phyloP scores from a whole-genome alignment of 2,888 invertebrate genomes.

The Microplitis manilae region DNA sequence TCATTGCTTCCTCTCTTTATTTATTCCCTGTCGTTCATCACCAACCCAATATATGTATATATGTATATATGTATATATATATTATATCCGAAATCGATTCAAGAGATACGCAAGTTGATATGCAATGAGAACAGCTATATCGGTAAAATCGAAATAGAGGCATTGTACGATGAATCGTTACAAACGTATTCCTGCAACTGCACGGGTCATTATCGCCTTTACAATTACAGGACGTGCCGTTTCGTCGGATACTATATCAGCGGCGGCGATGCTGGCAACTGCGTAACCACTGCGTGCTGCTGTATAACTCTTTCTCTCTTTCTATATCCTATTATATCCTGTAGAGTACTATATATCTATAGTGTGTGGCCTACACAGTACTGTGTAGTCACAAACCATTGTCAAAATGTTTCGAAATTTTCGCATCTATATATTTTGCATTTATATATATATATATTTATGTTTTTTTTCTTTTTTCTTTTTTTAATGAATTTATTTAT shows the following conservation, averaged over 20 bases:
- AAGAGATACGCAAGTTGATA: conserved; percentile 36
- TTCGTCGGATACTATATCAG: conserved; percentile 47
- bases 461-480: too few relatives aligned
- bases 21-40: conserved; percentile 39
- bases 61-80: too few relatives aligned
- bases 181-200: conserved; percentile 51
- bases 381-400: conserved; percentile 43
- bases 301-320: conserved; percentile 29
- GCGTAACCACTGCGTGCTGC: conserved; percentile 29
- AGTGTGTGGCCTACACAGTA: not conserved
- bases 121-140: conserved; percentile 40
- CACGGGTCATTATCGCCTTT: conserved; percentile 53
- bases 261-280: conserved; percentile 29
- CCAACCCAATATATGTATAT: not conserved
- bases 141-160: conserved; percentile 37
- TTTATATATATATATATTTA: too few relatives aligned
- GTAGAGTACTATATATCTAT: not conserved
- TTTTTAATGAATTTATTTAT: conserved; percentile 10
- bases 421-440: not conserved
- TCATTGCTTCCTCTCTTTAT: conserved; percentile 41
- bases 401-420: conserved; percentile 38
- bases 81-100: conserved; percentile 38
- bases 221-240: conserved; percentile 55
- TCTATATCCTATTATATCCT: not conserved
- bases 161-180: conserved; percentile 45